These are phyloP conservation scores for Delphinapterus leucas DNA, from an alignment of 2,113 vertebrate genomes.

Conservation along the genomic window DNA sequence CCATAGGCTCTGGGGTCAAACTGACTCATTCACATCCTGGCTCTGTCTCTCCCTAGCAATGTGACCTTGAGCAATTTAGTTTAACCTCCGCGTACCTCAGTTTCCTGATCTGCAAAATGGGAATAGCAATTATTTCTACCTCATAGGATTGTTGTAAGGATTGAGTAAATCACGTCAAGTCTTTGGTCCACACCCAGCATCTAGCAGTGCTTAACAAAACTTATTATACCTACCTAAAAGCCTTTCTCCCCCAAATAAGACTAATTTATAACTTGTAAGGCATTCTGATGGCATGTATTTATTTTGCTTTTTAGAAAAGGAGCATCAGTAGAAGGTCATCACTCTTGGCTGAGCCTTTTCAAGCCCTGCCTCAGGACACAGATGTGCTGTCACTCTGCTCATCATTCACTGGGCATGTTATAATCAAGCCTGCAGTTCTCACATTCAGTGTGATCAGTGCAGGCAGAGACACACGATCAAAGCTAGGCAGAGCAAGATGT, in stretches of 20 bases:
- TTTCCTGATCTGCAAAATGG: background rate
- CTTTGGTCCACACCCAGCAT: background rate
- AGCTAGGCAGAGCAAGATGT: background rate
- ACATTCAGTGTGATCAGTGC: accelerated
- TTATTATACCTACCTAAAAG: background rate
- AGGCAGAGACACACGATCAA: background rate
- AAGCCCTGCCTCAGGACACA: background rate
- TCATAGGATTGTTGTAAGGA: background rate
- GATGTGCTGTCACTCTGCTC: background rate
- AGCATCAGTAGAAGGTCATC: background rate
- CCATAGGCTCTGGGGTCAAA: background rate
- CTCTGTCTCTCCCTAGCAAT: background rate
- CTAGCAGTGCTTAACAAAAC: background rate
- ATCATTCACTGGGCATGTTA: background rate
- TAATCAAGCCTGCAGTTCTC: background rate
- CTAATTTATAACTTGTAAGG: background rate
- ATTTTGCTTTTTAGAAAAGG: background rate
- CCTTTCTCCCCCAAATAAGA: background rate
- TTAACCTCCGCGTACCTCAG: background rate
- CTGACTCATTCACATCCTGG: background rate
- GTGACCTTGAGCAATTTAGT: background rate
- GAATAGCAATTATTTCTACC: background rate
- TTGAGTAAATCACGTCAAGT: background rate
- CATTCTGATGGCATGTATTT: background rate
- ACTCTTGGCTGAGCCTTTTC: background rate